Evolutionary conservation across 2,113 vertebrate species (phyloP).

Genomic region (Thymallus thymallus): DNA sequence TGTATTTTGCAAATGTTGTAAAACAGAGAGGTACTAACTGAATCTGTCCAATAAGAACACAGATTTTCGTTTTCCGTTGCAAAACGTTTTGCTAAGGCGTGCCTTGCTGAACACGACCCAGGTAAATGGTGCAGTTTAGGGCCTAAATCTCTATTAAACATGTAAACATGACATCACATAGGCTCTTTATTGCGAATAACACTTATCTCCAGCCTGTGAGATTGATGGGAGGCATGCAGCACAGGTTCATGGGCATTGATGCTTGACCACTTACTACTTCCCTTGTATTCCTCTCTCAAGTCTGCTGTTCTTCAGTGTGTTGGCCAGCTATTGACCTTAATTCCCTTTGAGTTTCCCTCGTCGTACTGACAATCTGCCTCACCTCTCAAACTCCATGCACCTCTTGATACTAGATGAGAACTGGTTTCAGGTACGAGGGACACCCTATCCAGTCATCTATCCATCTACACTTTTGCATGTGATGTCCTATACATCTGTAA

Average conservation of each 20-base stretch:
- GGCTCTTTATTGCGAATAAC: not conserved
- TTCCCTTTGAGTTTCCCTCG: not conserved
- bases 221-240: not conserved
- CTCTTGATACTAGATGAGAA: not conserved
- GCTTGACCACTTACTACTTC: not conserved
- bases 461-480: slow-evolving; percentile 60
- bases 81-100: too few species aligned
- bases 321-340: not conserved
- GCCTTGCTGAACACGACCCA: too few species aligned
- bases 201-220: not conserved
- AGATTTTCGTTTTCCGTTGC: too few species aligned
- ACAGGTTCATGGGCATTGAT: not conserved
- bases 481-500: slow-evolving; percentile 4
- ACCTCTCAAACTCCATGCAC: not conserved
- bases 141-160: not conserved
- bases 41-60: too few species aligned
- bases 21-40: too few species aligned
- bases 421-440: not conserved
- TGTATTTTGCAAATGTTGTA: too few species aligned
- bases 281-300: not conserved
- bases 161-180: not conserved
- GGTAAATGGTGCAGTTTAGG: not conserved
- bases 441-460: slow-evolving; percentile 20
- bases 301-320: not conserved
- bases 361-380: not conserved